These are phyloP conservation scores for Carposina sasakii DNA, from an alignment of 1,140 invertebrate genomes.

Conservation along the genomic window DNA sequence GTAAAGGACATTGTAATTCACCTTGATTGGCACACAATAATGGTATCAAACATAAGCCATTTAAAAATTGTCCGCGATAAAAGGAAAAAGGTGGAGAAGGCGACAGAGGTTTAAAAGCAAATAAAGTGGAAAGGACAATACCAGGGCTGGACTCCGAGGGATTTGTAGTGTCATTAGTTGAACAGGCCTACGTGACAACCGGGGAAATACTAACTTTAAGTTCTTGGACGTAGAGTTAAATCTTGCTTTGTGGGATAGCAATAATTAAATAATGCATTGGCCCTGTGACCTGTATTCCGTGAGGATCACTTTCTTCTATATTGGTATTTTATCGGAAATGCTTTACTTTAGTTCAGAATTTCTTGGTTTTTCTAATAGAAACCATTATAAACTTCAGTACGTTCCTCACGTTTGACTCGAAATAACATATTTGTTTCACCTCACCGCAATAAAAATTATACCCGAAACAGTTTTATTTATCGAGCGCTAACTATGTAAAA, in stretches of 20 bases:
- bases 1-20: conserved; percentile 71
- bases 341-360: too few relatives aligned
- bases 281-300: conserved; percentile 24
- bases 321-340: conserved; percentile 17
- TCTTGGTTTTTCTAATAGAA: too few relatives aligned
- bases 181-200: too few relatives aligned
- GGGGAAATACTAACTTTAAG: too few relatives aligned
- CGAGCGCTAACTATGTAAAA: too few relatives aligned
- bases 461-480: too few relatives aligned
- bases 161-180: conserved; percentile 66
- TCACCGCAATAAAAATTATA: too few relatives aligned
- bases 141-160: conserved; percentile 50
- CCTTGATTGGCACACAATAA: conserved; percentile 71
- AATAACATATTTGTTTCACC: too few relatives aligned
- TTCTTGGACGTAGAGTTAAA: too few relatives aligned
- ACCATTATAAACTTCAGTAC: too few relatives aligned
- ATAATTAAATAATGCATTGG: conserved; percentile 25
- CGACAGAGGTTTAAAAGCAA: conserved; percentile 54
- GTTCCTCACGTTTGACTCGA: too few relatives aligned
- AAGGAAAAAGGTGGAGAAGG: conserved; percentile 50
- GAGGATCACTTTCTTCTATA: conserved; percentile 23
- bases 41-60: conserved; percentile 68
- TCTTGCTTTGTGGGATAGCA: neutral
- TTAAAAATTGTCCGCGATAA: conserved; percentile 68
- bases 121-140: conserved; percentile 64